Base-by-base conservation (phyloP, 1,140 invertebrate genomes). In the Copidosoma floridanum region DNA sequence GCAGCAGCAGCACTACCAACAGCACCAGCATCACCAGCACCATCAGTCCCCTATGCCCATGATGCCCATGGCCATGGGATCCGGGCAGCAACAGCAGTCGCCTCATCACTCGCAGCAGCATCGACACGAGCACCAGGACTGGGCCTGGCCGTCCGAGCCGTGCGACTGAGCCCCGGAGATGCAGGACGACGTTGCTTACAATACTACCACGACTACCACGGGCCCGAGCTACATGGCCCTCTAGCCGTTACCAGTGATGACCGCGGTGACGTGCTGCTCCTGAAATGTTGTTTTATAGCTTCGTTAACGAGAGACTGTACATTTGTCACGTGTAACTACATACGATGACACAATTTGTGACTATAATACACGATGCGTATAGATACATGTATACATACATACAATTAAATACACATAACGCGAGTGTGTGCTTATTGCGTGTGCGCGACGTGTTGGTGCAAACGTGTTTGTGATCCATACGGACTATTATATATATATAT, bases 11-110 rank as follows among this genome's bases (percentile, higher is more conserved):
- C 74, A 78, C 52, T 76, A 75, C 61, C 71, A 74, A 18, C 70
- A 71, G 44, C 72, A 68, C 23, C 66, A 69, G 43, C 63, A 64
- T 24, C 72, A 71, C 73, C 77, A 75, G 73, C 76, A 75, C 64
- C 77, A 74, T 66, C 76, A 75, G 73, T 76, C 74, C 64, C 77
- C 74, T 66, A 76, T 74, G 77, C 75, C 74, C 75, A 72, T 74
- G 74, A 74, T 71, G 65, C 72, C 54, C 77, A 76, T 63, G 71
- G 74, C 21, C 69, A 73, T 43, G 68, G 68, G 21, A 67, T 66
- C n/a, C 64, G 67, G 47, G 23, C 55, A 57, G 24, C 54, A 76
- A 64, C 66, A 74, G 23, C 70, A 71, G 50, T 69, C 72, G 35
- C 67, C 73, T 21, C 67, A 55, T 35, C 62, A 64, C 32, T 65